Evolutionary conservation across 2,113 vertebrate species (phyloP), one percentile per base, ranked within the genome.

Genomic region (Melierax canorus): DNA sequence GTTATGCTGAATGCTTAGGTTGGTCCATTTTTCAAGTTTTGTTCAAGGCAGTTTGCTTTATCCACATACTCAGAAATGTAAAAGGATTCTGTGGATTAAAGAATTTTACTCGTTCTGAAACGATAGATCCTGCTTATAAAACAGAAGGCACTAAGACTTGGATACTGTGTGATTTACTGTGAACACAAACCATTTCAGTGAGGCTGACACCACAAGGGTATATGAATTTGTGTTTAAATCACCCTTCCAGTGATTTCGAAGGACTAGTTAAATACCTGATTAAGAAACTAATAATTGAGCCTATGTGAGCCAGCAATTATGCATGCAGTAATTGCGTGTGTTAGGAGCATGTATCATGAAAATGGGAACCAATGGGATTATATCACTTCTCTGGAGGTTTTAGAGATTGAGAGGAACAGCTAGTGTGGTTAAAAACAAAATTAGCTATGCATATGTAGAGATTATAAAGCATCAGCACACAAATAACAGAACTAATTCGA

Each of bases 201-300:
- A 81, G 83, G 45, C 86, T 84, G 80, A n/a, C 78, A 79, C 58
- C 81, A 82, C 80, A 50, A 93, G 84, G 41, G 58, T 91, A 5
- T 43, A 43, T 29, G 74, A 82, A 82, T 58, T n/a, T 60, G 38
- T 71, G 66, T 79, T 87, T 94, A 79, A 96, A 94, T 92, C 45
- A 60, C 36, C 32, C 58, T 92, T 38, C 39, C 26, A 34, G 39
- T 82, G 86, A 79, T 85, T 89, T 88, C 79, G 51, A 77, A 90
- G 58, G 74, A 83, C 73, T 69, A 26, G 69, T 86, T 94, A 91
- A 95, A 92, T 89, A 91, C 66, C 62, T 91, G 77, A 75, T 96
- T 91, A 92, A 92, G 77, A 92, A 94, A 94, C 64, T 86, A 95
- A 91, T 95, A 74, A 91, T 45, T 91, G 73, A 94, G 80, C 43